A percentile compares a stretch with the other conserved stretches of the same genome.
phyloP scores from a whole-genome alignment of 2,797 vertebrate genomes.

The Bucorvus abyssinicus region DNA sequence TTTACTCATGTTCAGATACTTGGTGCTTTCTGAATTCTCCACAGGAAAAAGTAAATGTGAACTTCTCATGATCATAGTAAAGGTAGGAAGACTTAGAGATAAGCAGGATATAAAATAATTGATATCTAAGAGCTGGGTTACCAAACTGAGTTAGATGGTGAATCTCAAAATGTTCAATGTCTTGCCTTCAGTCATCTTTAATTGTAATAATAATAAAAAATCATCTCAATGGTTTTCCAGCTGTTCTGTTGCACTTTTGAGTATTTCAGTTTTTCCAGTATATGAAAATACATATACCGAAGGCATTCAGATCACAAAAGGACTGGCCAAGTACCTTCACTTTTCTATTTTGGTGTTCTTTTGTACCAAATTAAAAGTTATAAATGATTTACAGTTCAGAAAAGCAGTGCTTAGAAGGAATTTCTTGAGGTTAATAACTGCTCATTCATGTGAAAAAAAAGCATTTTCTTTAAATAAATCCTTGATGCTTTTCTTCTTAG shows the following conservation, averaged over 20 bases:
- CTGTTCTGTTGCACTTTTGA: background rate
- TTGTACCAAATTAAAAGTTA: background rate
- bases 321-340: background rate
- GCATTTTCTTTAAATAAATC: background rate
- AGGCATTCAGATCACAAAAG: background rate
- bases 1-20: background rate
- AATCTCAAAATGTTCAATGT: background rate
- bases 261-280: background rate
- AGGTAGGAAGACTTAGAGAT: background rate
- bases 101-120: background rate
- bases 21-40: background rate
- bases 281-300: background rate
- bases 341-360: background rate
- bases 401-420: background rate
- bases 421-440: background rate
- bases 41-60: background rate
- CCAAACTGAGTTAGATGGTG: background rate
- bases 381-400: background rate
- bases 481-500: background rate
- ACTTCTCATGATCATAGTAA: background rate
- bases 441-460: background rate
- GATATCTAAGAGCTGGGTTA: background rate
- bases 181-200: background rate
- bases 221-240: background rate
- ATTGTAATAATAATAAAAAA: fast-evolving